phyloP scores from a whole-genome alignment of 2,113 vertebrate genomes.

The Spheniscus mendiculus region DNA sequence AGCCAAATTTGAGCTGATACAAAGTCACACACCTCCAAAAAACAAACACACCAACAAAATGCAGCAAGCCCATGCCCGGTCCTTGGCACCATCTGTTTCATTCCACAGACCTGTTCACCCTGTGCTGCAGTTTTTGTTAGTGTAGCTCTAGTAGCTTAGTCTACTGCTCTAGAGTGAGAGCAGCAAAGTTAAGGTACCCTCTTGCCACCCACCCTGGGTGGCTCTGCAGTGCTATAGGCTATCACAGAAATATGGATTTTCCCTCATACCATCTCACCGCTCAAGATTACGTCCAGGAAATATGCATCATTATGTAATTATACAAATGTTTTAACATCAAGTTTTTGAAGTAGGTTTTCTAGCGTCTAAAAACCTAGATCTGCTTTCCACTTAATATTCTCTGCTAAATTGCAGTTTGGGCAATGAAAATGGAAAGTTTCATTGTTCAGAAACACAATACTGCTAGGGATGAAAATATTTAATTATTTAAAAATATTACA shows the following conservation, averaged over 20 bases:
- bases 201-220: not conserved
- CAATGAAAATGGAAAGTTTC: not conserved
- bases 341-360: not conserved
- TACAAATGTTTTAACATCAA: not conserved
- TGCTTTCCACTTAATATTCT: not conserved
- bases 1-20: not conserved
- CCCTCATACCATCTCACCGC: not conserved
- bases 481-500: not conserved
- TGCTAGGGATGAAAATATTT: not conserved
- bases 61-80: not conserved
- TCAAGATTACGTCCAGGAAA: not conserved
- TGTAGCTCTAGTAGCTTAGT: not conserved
- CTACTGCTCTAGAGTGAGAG: not conserved
- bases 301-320: not conserved
- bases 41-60: not conserved
- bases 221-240: not conserved
- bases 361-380: not conserved
- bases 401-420: not conserved
- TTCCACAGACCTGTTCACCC: not conserved
- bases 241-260: not conserved
- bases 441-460: not conserved
- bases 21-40: not conserved
- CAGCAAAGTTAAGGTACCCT: not conserved
- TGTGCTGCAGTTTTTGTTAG: not conserved
- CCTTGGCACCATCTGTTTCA: not conserved